Conservation (phyloP, 1,140 invertebrate genomes). For the Teleogryllus occipitalis region DNA sequence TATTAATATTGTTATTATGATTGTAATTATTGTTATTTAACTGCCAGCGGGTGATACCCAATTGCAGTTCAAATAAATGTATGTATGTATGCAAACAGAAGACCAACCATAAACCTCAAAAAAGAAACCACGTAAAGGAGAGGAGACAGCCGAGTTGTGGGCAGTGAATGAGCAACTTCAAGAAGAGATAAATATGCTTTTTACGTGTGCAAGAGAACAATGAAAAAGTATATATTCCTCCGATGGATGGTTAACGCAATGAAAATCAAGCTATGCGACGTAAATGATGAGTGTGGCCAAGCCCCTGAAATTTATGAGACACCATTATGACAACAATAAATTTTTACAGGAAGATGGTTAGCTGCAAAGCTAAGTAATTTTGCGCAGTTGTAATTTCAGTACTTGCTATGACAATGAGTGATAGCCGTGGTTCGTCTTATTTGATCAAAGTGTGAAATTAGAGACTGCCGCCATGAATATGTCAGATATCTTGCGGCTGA, state of each 20-base stretch:
- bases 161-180: slow-evolving; percentile 94
- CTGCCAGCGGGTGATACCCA: no score
- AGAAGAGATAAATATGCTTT: slow-evolving; percentile 89
- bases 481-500: slow-evolving; percentile 91
- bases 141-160: slow-evolving; percentile 38
- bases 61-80: no score
- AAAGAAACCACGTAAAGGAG: neutral
- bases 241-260: slow-evolving; percentile 74
- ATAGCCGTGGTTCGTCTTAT: slow-evolving; percentile 74
- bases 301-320: slow-evolving; percentile 93
- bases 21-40: no score
- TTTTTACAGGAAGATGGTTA: slow-evolving; percentile 73
- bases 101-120: neutral
- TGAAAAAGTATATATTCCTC: slow-evolving; percentile 66
- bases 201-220: slow-evolving; percentile 79
- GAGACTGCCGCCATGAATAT: slow-evolving; percentile 99
- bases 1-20: no score
- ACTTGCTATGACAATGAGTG: slow-evolving; percentile 94
- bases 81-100: neutral
- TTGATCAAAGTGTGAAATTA: slow-evolving; percentile 72
- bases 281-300: slow-evolving; percentile 99
- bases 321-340: slow-evolving; percentile 87
- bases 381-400: slow-evolving; percentile 95
- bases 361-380: slow-evolving; percentile 59
- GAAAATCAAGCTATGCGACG: slow-evolving; percentile 95